A percentile compares a stretch with the other conserved stretches of the same genome.
These are phyloP conservation scores for Drosophila algonquin DNA, from an alignment of 2,888 invertebrate genomes.

Conservation along the genomic window DNA sequence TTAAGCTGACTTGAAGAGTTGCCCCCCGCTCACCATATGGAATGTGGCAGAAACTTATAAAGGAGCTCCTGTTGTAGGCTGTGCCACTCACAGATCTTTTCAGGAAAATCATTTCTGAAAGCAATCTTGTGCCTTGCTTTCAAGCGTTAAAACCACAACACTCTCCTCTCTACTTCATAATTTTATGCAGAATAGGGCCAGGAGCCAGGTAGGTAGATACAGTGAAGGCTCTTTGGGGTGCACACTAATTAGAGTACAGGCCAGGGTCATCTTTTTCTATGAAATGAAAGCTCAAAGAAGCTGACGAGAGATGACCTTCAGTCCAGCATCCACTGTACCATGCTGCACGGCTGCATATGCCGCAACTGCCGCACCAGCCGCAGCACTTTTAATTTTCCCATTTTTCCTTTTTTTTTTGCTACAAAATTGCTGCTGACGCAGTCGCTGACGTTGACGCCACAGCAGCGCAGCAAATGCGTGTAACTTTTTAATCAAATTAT, in stretches of 20 bases:
- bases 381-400: conserved; percentile 40
- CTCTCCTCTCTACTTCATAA: neutral
- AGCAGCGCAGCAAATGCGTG: conserved; percentile 72
- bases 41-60: too few relatives aligned
- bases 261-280: neutral
- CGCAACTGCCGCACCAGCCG: conserved; percentile 38
- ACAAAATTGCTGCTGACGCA: conserved; percentile 52
- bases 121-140: conserved; percentile 44
- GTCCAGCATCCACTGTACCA: conserved; percentile 12
- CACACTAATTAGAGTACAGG: neutral
- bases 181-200: too few relatives aligned
- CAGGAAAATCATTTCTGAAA: conserved; percentile 36
- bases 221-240: neutral
- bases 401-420: conserved; percentile 18
- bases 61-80: conserved; percentile 21
- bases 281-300: neutral
- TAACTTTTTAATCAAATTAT: conserved; percentile 80
- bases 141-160: conserved; percentile 65
- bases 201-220: neutral
- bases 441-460: conserved; percentile 46
- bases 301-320: neutral
- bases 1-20: conserved; percentile 33
- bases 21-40: neutral
- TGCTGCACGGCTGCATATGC: conserved; percentile 1
- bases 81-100: conserved; percentile 24